Evolutionary conservation across 30 jellyfish, hydroid and myxozoan genomes (phyloP).

Genomic region (Turritopsis rubra): DNA sequence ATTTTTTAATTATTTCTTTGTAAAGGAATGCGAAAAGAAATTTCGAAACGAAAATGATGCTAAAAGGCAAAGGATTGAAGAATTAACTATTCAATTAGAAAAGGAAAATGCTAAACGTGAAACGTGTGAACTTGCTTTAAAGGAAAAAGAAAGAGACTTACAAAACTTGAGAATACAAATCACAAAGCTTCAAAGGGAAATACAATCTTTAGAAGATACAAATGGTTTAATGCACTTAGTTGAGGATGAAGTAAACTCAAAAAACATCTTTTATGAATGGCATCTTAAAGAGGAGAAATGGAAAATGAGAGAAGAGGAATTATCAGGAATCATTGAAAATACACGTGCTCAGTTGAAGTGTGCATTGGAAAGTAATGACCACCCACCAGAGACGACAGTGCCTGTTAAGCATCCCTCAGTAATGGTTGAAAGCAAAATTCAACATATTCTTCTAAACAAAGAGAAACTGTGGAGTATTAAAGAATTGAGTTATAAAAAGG

Average conservation of each 20-base stretch:
- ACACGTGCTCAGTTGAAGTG: constrained; percentile 9
- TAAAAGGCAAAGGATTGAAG: background rate
- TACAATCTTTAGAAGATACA: too few species aligned
- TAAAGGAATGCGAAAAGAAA: background rate
- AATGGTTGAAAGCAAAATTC: constrained; percentile 19
- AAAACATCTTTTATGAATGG: background rate
- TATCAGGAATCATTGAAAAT: background rate
- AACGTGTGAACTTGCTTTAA: background rate
- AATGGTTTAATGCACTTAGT: too few species aligned
- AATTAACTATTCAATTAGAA: background rate
- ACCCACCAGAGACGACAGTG: background rate
- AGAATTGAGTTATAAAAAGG: background rate
- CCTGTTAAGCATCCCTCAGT: background rate
- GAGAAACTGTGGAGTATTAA: constrained; percentile 23
- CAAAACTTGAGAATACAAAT: background rate
- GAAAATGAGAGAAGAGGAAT: constrained; percentile 22
- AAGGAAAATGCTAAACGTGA: background rate
- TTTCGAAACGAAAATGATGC: background rate
- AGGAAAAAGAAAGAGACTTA: background rate
- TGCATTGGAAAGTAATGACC: background rate
- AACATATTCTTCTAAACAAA: background rate
- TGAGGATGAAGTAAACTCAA: too few species aligned
- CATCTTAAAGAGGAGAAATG: background rate
- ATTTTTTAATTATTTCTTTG: too few species aligned
- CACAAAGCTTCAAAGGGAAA: too few species aligned